Percentiles rank a stretch among this genome's conserved stretches.
phyloP scores from a whole-genome alignment of 2,113 vertebrate species.

The Ibidorhyncha struthersii region DNA sequence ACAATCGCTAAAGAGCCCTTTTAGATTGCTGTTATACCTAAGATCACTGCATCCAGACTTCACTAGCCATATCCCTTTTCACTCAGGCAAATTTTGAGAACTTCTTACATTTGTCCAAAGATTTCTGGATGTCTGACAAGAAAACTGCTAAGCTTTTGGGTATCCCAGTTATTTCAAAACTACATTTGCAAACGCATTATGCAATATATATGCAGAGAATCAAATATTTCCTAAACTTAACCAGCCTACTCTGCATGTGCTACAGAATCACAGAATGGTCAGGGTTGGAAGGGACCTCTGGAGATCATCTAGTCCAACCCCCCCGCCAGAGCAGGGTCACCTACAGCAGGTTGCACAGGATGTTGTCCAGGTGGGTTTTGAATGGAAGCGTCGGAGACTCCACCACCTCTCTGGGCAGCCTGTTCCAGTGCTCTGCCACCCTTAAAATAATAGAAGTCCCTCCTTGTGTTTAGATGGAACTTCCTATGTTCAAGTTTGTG shows the following conservation, averaged over 20 bases:
- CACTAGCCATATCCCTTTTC: neutral
- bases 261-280: neutral
- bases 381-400: too few species aligned
- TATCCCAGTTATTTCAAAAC: neutral
- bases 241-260: neutral
- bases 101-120: neutral
- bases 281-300: too few species aligned
- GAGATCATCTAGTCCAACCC: too few species aligned
- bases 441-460: too few species aligned
- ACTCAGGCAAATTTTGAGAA: neutral
- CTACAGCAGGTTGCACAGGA: too few species aligned
- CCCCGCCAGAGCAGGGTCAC: too few species aligned
- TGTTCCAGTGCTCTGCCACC: too few species aligned
- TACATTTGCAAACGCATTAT: neutral
- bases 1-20: neutral
- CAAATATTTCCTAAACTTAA: neutral
- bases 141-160: neutral
- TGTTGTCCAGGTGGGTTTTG: too few species aligned
- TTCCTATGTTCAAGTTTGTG: too few species aligned
- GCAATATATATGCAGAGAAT: neutral
- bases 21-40: neutral
- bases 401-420: too few species aligned
- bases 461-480: too few species aligned
- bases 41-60: neutral
- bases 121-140: neutral